Evolutionary conservation across 2,888 invertebrate genomes (phyloP), one percentile per base, ranked within the genome.

Genomic region (Microdon myrmicae): DNA sequence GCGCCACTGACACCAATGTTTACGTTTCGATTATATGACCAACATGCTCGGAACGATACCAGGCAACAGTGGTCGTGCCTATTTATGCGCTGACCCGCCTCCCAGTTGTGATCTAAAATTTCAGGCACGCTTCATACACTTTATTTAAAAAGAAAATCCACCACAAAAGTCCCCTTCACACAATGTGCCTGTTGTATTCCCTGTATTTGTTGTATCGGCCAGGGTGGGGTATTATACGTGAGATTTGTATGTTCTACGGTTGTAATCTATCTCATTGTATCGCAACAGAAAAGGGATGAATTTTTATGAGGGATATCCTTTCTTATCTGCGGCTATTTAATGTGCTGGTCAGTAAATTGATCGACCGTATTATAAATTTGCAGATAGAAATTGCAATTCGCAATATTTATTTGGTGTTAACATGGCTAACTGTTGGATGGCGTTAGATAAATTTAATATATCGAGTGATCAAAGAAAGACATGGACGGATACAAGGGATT

Each of bases 261-360:
- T 56, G 64, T 56, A 59, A 55, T 66, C 8, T 22, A 59, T 54
- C 37, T 51, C 34, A 43, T 64, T 68, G 43, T 56, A 34, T 49
- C 49, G 38, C 29, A 35, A 44, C 49, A 67, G 48, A n/a, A n/a
- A n/a, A n/a, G 70, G 71, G 71, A 69, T 70, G 70, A 68, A 70
- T 71, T 71, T 71, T 71, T 71, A 71, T 71, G 71, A 71, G 69
- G 69, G 68, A 71, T 68, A 67, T 68, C 66, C 64, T 68, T 68
- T 66, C 71, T 72, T 73, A 72, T 73, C 73, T 71, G 12, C 61
- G 69, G 55, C 58, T 69, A 68, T 61, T 58, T 72, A 71, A 66
- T 66, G 66, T 58, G 32, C 61, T 70, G 73, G 72, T 71, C 72
- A 73, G 71, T 71, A 67, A 71, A 71, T 68, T 67, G 67, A 64